Evolutionary conservation across 2,113 vertebrate species (phyloP), one percentile per base, ranked within the genome.

Genomic region (Lagopus muta): DNA sequence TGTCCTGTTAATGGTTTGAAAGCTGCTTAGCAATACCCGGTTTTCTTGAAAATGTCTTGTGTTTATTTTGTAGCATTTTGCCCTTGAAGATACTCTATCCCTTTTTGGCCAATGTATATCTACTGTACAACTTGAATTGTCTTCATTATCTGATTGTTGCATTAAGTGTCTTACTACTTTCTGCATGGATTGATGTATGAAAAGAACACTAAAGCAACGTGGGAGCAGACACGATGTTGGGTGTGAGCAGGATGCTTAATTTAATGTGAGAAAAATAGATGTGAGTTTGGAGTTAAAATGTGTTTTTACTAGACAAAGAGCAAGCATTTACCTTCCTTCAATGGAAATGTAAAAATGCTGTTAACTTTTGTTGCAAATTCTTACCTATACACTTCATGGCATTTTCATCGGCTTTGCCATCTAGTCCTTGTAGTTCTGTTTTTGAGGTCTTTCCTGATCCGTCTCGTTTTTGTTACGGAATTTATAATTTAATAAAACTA

Each of bases 401-500:
- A 50, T 98, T 96, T 95, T 90, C 96, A 96, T 90, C 92, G 84
- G 96, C 95, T 98, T 97, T 97, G 96, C 93, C 97, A 97, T 98
- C 95, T 95, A 96, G 97, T 97, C 94, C 88, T 95, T 98, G 97
- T 98, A 98, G 97, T 91, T 95, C 95, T 93, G 95, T 85, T 97
- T 96, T 95, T 94, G 95, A 97, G 70, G 89, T 97, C 97, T 97
- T 93, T 96, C 96, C 97, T 95, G 96, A 94, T 95, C 95, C 75
- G 95, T 97, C 96, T 97, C 7, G 93, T 97, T 98, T 97, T 98
- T 97, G 97, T 98, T 98, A 98, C 95, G 85, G 96, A 96, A 97
- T 98, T 98, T 98, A 98, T 98, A 98, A 98, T 98, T 98, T 98
- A 98, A 98, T 98, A 98, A 98, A 97, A 98, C 88, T 98, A 98